Conservation (phyloP, 2,113 vertebrate genomes). For the Vulpes vulpes region DNA sequence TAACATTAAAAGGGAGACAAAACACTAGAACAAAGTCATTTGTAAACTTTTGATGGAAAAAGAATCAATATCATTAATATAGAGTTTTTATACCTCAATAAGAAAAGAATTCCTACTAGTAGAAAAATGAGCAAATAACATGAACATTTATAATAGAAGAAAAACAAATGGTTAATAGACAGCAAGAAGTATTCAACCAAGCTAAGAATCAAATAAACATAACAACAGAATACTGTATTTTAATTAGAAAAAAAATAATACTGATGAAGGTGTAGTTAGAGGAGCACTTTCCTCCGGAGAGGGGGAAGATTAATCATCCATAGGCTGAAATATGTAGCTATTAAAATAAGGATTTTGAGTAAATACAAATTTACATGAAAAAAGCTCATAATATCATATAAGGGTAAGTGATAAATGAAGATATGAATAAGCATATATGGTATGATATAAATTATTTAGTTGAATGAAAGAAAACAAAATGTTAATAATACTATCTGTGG, state of each 20-base stretch:
- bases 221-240: neutral
- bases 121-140: constrained; percentile 18
- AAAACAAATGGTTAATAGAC: constrained; percentile 51
- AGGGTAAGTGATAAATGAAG: neutral
- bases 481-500: constrained; percentile 1
- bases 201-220: constrained; percentile 15
- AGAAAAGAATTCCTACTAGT: neutral
- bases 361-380: constrained; percentile 34
- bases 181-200: constrained; percentile 9
- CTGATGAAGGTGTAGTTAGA: neutral
- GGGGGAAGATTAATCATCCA: neutral
- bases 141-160: constrained; percentile 49
- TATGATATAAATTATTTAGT: constrained; percentile 19
- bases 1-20: constrained; percentile 39
- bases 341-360: constrained; percentile 27
- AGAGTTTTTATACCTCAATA: neutral
- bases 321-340: neutral
- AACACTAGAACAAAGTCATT: constrained; percentile 30
- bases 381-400: neutral
- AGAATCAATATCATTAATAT: neutral
- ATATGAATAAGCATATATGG: neutral
- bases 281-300: neutral
- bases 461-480: constrained; percentile 43
- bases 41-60: constrained; percentile 25
- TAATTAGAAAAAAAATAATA: neutral